These are phyloP conservation scores for Ptyas mucosa DNA, from an alignment of 2,113 vertebrate species.

Conservation along the genomic window DNA sequence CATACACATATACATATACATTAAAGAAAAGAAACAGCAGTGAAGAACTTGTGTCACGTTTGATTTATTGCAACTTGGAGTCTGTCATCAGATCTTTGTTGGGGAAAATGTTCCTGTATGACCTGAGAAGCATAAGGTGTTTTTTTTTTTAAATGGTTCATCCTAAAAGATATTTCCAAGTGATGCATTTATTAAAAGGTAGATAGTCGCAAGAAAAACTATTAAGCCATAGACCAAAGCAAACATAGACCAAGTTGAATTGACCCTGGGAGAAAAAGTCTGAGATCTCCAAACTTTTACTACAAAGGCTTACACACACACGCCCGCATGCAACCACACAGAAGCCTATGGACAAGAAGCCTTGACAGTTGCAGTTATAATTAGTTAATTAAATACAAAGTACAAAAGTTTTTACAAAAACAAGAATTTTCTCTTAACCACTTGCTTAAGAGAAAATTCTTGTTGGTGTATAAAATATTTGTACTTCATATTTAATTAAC, in stretches of 20 bases:
- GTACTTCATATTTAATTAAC: neutral
- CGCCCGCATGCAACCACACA: neutral
- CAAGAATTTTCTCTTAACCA: neutral
- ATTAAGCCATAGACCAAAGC: neutral
- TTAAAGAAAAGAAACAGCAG: neutral
- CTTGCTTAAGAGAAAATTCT: neutral
- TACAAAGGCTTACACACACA: neutral
- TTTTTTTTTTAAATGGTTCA: neutral
- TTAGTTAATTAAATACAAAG: neutral
- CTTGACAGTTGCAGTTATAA: neutral
- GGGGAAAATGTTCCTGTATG: neutral
- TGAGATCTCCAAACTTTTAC: neutral
- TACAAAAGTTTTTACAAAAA: neutral
- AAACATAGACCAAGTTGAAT: neutral
- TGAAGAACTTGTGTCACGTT: neutral
- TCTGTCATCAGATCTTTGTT: neutral
- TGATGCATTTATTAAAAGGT: neutral
- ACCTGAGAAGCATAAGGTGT: neutral
- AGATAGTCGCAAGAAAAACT: neutral
- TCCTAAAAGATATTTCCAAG: neutral
- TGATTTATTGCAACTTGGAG: neutral
- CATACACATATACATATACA: too few species aligned
- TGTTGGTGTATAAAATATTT: neutral
- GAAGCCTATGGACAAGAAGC: neutral
- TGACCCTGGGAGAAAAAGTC: neutral